Evolutionary conservation across 2,113 vertebrate genomes (phyloP).

Genomic region (Climacteris rufus): DNA sequence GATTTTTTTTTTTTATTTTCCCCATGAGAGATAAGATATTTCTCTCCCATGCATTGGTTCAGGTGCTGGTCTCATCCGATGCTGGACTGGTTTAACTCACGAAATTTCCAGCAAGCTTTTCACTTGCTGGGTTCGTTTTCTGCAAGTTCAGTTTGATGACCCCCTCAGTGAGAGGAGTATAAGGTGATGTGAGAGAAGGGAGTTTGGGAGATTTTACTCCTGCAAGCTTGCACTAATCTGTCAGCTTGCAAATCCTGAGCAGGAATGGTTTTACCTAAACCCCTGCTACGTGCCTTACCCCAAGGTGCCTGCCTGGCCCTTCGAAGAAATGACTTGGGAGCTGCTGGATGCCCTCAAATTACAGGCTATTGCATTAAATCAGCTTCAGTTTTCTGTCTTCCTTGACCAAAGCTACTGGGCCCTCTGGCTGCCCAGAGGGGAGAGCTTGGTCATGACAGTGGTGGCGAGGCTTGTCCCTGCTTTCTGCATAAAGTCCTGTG

Average conservation of each 20-base stretch:
- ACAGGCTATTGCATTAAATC: not conserved
- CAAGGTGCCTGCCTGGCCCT: not conserved
- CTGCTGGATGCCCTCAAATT: not conserved
- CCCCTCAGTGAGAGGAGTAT: not conserved
- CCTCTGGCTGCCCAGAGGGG: not conserved
- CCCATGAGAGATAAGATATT: not conserved
- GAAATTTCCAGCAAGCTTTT: not conserved
- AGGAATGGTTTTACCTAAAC: not conserved
- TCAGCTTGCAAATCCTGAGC: not conserved
- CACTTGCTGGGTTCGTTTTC: not conserved
- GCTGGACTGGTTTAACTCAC: not conserved
- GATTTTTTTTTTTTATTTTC: not conserved
- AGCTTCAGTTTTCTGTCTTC: not conserved
- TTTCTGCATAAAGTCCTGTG: not conserved
- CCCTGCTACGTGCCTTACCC: rapidly evolving
- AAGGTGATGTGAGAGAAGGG: not conserved
- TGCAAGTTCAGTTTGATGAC: not conserved
- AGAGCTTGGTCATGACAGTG: not conserved
- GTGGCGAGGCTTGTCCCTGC: not conserved
- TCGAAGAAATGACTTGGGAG: not conserved
- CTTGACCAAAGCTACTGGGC: rapidly evolving
- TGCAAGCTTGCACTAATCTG: not conserved
- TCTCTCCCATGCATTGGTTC: not conserved
- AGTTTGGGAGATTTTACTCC: not conserved
- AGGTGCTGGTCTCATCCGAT: not conserved